phyloP scores from a whole-genome alignment of 2,797 vertebrate genomes.

The Coracias cyanogaster region DNA sequence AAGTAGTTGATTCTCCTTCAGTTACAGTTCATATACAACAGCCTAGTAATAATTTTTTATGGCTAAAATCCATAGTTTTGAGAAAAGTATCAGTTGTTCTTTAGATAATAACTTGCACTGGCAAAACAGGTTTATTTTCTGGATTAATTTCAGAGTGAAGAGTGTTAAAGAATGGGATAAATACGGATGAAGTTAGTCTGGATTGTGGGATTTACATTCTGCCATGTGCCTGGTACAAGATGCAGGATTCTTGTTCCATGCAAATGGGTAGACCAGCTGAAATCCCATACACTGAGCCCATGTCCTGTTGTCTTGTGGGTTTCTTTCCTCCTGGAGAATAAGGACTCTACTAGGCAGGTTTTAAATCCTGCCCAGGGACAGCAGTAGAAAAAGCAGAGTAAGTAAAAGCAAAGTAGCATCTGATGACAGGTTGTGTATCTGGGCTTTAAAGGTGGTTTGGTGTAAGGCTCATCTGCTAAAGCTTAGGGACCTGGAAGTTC shows the following conservation, averaged over 20 bases:
- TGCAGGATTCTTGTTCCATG: background rate
- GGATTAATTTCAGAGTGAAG: background rate
- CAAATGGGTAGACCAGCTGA: background rate
- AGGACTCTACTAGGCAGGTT: background rate
- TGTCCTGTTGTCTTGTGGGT: background rate
- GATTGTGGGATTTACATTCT: background rate
- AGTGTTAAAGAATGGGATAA: background rate
- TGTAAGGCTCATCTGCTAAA: background rate
- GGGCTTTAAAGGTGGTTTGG: background rate
- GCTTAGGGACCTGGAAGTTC: background rate
- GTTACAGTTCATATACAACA: background rate
- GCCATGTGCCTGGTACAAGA: rapidly evolving
- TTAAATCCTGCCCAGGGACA: background rate
- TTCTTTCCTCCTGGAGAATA: background rate
- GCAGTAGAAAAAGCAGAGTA: background rate
- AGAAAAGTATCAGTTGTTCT: background rate
- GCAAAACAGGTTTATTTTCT: background rate
- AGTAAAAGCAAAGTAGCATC: background rate
- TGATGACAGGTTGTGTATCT: background rate
- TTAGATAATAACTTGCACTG: background rate
- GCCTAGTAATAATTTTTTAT: background rate
- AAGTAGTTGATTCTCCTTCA: background rate
- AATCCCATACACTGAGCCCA: background rate
- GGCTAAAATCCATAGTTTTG: background rate
- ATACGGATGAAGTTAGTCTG: background rate